Base-by-base conservation (phyloP, 2,113 vertebrate species). In the Eptatretus burgeri region DNA sequence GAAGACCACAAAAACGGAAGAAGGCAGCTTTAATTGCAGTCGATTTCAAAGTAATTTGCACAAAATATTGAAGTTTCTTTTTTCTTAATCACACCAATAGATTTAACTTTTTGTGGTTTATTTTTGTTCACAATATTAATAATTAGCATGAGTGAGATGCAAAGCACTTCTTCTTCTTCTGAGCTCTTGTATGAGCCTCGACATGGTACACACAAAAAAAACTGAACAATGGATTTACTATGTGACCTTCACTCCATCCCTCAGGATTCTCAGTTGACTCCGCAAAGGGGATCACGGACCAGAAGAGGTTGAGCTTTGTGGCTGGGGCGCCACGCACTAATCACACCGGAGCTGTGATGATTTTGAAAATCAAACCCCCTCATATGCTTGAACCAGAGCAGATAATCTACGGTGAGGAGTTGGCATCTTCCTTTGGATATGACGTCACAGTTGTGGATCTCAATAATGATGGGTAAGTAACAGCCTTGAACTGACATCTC, bases 351-450 rank as follows among this genome's bases (percentile, higher is more conserved):
- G 85, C 84, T 51, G 91, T 98, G 64, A 77, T 87, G 65, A 72
- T 98, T 67, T 65, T 98, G 64, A 81, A 69, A 70, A 86, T 79
- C 66, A 77, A 79, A 52, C 68, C 56, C 1, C 69, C 73, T 2
- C 63, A 70, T 51, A 73, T 74, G 0, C 79, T 98, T 51, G 73
- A 76, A 1, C 71, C 78, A 1, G 83, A 81, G 65, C 73, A 84
- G 70, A 75, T 78, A 51, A 78, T 98, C 64, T 73, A 81, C 53
- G 91, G 89, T 17, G 82, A 82, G 52, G 85, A 87, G 7, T 75
- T 95, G 69, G 91, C 80, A 2, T 98, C 91, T 52, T 93, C 86
- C 0, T 98, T 96, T 17, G 91, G 91, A 71, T 98, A 96, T 9
- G 86, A 93, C 2, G 79, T 98, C 66, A 78, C 89, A 2, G 84